phyloP scores from a whole-genome alignment of 2,888 invertebrate species.

The Neoaliturus tenellus region DNA sequence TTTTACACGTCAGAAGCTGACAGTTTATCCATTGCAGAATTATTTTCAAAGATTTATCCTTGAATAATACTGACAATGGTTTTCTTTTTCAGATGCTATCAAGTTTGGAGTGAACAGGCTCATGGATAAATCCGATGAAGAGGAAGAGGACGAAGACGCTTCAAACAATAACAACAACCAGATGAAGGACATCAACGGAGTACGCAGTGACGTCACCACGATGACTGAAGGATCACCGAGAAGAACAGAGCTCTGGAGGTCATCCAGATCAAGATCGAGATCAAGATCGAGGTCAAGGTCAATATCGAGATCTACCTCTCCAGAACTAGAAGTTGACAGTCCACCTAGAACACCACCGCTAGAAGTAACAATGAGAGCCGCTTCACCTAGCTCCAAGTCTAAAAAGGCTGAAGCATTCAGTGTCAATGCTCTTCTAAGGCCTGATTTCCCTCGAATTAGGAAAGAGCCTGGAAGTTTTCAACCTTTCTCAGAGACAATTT shows the following conservation, averaged over 20 bases:
- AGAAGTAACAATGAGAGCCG: conserved; percentile 58
- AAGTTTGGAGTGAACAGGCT: conserved; percentile 91
- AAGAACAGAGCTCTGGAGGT: conserved; percentile 52
- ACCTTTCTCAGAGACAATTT: conserved; percentile 72
- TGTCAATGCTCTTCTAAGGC: conserved; percentile 87
- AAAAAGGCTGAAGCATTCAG: conserved; percentile 87
- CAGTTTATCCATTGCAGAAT: too few species aligned
- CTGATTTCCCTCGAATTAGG: conserved; percentile 78
- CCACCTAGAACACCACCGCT: conserved; percentile 75
- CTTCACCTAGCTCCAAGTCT: conserved; percentile 58
- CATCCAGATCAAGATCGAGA: conserved; percentile 64
- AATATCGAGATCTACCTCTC: conserved; percentile 74
- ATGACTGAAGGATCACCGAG: conserved; percentile 70
- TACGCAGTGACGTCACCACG: conserved; percentile 64
- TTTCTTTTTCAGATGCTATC: conserved; percentile 83
- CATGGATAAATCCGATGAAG: conserved; percentile 78
- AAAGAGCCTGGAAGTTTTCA: conserved; percentile 66
- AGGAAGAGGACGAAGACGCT: conserved; percentile 78
- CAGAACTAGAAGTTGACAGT: conserved; percentile 86
- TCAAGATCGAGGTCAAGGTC: conserved; percentile 67
- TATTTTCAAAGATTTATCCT: too few species aligned
- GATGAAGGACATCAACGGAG: conserved; percentile 49
- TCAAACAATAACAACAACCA: conserved; percentile 72
- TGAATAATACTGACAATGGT: too few species aligned
- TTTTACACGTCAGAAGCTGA: too few species aligned